Evolutionary conservation across 1,140 invertebrate species (phyloP).

Genomic region (Arctopsyche grandis): DNA sequence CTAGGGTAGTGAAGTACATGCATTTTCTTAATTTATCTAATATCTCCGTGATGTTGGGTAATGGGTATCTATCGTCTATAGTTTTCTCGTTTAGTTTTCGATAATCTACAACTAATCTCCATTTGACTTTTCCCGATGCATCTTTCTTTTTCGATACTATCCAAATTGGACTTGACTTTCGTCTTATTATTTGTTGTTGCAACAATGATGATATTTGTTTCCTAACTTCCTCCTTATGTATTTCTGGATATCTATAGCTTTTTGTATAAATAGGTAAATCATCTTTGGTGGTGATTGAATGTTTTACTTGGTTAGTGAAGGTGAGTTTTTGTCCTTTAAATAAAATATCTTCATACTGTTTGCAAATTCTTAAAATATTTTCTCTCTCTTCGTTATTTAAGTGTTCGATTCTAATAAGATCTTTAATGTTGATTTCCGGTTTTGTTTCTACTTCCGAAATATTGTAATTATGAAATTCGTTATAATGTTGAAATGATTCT

Average conservation of each 20-base stretch:
- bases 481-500: neutral
- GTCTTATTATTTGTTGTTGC: conserved; percentile 48
- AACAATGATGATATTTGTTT: conserved; percentile 53
- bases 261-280: conserved; percentile 53
- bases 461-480: conserved; percentile 16
- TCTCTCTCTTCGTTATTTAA: conserved; percentile 28
- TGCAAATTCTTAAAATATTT: conserved; percentile 21
- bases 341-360: conserved; percentile 53
- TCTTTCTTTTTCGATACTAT: conserved; percentile 57
- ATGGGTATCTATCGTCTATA: conserved; percentile 60
- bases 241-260: conserved; percentile 57
- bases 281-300: conserved; percentile 46
- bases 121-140: conserved; percentile 56
- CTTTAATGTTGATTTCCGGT: neutral
- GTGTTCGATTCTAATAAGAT: conserved; percentile 1
- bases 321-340: conserved; percentile 49
- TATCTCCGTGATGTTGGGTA: conserved; percentile 66
- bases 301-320: conserved; percentile 53
- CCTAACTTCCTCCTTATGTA: conserved; percentile 55
- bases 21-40: conserved; percentile 61
- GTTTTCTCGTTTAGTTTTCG: conserved; percentile 58
- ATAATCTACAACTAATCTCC: conserved; percentile 59
- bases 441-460: no score
- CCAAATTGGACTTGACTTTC: conserved; percentile 53
- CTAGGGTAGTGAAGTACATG: conserved; percentile 64